A percentile compares a stretch with the other conserved stretches of the same genome.
phyloP scores from a whole-genome alignment of 2,888 invertebrate genomes.

The Dioctria linearis region DNA sequence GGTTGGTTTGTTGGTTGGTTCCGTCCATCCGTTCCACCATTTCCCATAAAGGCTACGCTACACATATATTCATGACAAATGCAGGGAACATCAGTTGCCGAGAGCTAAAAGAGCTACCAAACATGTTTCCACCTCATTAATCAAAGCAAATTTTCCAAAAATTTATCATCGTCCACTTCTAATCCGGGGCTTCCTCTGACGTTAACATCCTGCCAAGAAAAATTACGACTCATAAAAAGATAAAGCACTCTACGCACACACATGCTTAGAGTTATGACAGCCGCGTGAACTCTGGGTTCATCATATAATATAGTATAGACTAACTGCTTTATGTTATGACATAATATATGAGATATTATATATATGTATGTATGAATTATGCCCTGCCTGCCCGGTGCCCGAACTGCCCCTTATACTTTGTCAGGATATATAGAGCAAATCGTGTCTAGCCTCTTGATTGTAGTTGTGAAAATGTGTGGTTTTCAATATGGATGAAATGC shows the following conservation, averaged over 20 bases:
- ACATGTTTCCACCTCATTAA: slow-evolving; percentile 61
- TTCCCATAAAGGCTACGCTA: slow-evolving; percentile 14
- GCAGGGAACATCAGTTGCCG: slow-evolving; percentile 53
- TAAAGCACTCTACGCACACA: slow-evolving; percentile 32
- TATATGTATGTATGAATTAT: neutral
- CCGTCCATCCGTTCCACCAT: too few relatives aligned
- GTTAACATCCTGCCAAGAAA: slow-evolving; percentile 54
- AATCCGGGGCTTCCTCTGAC: slow-evolving; percentile 46
- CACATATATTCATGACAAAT: slow-evolving; percentile 55
- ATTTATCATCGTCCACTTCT: slow-evolving; percentile 58
- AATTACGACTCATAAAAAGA: slow-evolving; percentile 52
- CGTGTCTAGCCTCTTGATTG: neutral
- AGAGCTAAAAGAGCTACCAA: slow-evolving; percentile 55
- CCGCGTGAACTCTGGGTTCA: slow-evolving; percentile 2
- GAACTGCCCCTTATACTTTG: neutral
- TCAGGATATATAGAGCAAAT: neutral
- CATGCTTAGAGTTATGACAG: neutral
- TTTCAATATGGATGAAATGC: neutral
- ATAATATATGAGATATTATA: neutral
- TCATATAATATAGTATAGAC: neutral
- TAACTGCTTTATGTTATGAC: neutral
- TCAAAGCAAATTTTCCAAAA: slow-evolving; percentile 59
- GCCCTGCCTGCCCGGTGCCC: neutral
- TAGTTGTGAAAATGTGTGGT: neutral
- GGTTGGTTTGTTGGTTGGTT: too few relatives aligned